Base-by-base conservation (phyloP, 2,888 invertebrate genomes). In the Ectemnius continuus region DNA sequence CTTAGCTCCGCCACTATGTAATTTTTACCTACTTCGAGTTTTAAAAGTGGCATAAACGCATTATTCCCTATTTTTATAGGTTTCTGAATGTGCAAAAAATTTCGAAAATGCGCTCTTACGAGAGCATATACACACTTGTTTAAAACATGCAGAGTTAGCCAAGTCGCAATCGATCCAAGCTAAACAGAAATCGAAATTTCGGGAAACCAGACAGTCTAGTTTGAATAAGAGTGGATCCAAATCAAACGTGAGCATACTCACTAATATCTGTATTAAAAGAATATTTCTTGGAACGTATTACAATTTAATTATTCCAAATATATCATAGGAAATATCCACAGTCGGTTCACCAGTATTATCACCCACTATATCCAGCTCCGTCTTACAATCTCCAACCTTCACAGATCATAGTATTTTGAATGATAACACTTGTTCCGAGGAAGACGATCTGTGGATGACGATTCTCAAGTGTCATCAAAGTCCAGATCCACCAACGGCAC, bases 391-490 rank as follows among this genome's bases (percentile, higher is more conserved):
- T 36, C 11, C 36, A 8, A 11, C 36, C 8, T 36, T 11, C 11
- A 2, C 11, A 36, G 73, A 75, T 85, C 91, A 88, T 73, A 86
- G 87, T 4, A 90, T 89, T 28, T 91, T 90, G n/a, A 90, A 88
- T 57, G 85, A 86, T 13, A 86, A 86, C 20, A 92, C 92, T 63
- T 93, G 92, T 83, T 91, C 91, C 76, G 90, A 92, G 0, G 85
- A 91, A 45, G 91, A 91, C 75, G 91, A 92, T 85, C 86, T 95
- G 63, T 93, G 94, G 92, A 93, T 94, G 81, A 93, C 93, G 71
- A 92, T 94, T 66, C 92, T 94, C 16, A 92, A 93, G 47, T 94
- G 94, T 81, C 94, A 95, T 85, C 94, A 94, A 52, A 94, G 94
- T 61, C 94, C 93, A 76, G 95, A 95, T 90, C 95, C 95, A 14